These are phyloP conservation scores for Hestina assimilis DNA, from an alignment of 1,140 invertebrate genomes.

Conservation along the genomic window DNA sequence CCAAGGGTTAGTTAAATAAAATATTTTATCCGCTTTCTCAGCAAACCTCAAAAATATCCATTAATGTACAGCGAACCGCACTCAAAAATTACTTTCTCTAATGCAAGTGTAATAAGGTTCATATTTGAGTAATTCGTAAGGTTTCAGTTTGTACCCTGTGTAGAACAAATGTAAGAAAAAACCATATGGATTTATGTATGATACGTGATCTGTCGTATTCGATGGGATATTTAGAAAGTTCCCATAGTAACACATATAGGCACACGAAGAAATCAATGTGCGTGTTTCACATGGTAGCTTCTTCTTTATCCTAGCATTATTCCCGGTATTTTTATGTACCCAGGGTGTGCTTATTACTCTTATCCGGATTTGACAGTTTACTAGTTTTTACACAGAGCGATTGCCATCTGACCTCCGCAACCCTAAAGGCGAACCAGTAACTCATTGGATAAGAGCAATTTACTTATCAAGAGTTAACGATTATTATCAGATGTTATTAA, in stretches of 20 bases:
- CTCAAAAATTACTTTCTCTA: background rate
- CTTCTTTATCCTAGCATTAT: no score
- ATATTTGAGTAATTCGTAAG: background rate
- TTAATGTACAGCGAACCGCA: conserved; percentile 21
- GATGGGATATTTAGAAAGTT: conserved; percentile 10
- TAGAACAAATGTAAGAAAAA: conserved; percentile 24
- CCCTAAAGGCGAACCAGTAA: no score
- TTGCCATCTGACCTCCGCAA: no score
- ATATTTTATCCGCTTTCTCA: conserved; percentile 27
- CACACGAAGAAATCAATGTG: no score
- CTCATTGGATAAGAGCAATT: no score
- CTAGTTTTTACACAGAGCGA: no score
- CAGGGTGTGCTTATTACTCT: no score
- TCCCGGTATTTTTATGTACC: no score
- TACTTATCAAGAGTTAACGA: no score
- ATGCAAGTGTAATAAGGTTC: background rate
- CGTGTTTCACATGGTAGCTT: no score
- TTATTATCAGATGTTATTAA: no score
- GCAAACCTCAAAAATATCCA: conserved; percentile 30
- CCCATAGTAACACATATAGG: background rate
- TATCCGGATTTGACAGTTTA: no score
- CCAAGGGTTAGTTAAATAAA: conserved; percentile 32
- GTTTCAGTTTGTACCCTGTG: conserved; percentile 11
- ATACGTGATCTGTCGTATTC: conserved; percentile 13
- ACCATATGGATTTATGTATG: conserved; percentile 23